Conservation (phyloP, 2,797 vertebrate species). For the Perodicticus potto region DNA sequence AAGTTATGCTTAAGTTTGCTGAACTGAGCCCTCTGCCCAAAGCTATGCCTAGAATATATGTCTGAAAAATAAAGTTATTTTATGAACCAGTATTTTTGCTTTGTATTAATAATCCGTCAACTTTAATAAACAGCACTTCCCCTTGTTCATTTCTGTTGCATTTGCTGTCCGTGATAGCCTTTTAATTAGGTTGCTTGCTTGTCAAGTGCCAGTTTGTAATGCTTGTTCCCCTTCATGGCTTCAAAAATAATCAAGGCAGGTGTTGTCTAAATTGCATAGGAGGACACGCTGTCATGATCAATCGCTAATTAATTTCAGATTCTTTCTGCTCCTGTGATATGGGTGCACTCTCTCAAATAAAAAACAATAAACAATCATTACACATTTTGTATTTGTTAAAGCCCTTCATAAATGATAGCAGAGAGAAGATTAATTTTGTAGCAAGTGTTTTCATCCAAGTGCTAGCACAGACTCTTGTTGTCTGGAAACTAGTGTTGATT, state of each 20-base stretch:
- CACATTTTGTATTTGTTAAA: constrained; percentile 66
- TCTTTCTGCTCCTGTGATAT: constrained; percentile 54
- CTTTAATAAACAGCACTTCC: constrained; percentile 59
- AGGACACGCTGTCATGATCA: constrained; percentile 64
- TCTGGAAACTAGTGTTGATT: constrained; percentile 49
- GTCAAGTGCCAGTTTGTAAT: constrained; percentile 62
- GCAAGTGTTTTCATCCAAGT: constrained; percentile 48
- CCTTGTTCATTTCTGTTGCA: constrained; percentile 59
- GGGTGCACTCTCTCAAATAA: constrained; percentile 63
- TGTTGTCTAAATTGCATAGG: constrained; percentile 68
- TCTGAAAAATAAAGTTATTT: constrained; percentile 67
- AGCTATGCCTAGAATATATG: neutral
- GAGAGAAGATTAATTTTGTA: constrained; percentile 70
- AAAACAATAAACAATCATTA: constrained; percentile 68
- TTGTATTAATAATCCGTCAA: constrained; percentile 60
- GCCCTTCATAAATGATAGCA: constrained; percentile 64
- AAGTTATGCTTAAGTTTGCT: neutral
- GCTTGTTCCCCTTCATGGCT: constrained; percentile 65
- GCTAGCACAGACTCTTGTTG: constrained; percentile 48
- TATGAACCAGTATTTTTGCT: constrained; percentile 20
- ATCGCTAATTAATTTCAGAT: constrained; percentile 79
- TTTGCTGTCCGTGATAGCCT: constrained; percentile 67
- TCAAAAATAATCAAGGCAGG: constrained; percentile 76
- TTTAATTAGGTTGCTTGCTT: constrained; percentile 78
- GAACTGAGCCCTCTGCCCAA: constrained; percentile 17